Conservation (phyloP, 2,797 vertebrate species). For the Chrysocyon brachyurus region DNA sequence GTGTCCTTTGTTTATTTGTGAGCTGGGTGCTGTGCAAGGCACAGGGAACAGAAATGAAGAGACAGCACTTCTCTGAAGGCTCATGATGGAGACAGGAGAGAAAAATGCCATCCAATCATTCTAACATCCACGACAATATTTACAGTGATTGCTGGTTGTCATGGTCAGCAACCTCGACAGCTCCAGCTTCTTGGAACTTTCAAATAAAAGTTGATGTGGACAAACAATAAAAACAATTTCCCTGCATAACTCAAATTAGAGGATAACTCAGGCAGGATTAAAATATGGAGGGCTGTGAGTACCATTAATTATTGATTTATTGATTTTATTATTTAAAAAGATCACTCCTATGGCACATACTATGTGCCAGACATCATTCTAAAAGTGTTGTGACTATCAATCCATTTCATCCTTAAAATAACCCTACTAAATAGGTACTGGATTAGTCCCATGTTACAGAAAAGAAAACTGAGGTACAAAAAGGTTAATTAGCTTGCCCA, state of each 20-base stretch:
- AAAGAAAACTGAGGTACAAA: background rate
- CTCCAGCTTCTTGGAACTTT: background rate
- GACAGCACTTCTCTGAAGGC: background rate
- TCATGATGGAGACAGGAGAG: background rate
- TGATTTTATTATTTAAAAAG: background rate
- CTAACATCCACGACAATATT: too few relatives aligned
- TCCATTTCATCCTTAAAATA: background rate
- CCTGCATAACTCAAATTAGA: background rate
- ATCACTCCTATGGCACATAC: background rate
- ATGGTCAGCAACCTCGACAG: background rate
- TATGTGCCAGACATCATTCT: background rate
- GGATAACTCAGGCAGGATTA: background rate
- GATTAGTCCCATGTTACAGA: background rate
- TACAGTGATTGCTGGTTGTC: background rate
- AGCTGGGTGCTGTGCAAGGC: constrained; percentile 31
- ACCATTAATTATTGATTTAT: background rate
- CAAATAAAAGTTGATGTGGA: background rate
- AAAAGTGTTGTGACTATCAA: background rate
- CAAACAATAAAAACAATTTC: background rate
- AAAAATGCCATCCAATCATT: background rate
- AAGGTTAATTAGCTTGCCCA: background rate
- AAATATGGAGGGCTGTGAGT: background rate
- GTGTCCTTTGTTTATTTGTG: constrained; percentile 32
- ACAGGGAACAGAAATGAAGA: background rate
- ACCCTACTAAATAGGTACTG: background rate